Conservation (phyloP, 2,888 invertebrate species). For the Cecidostiba fungosa region DNA sequence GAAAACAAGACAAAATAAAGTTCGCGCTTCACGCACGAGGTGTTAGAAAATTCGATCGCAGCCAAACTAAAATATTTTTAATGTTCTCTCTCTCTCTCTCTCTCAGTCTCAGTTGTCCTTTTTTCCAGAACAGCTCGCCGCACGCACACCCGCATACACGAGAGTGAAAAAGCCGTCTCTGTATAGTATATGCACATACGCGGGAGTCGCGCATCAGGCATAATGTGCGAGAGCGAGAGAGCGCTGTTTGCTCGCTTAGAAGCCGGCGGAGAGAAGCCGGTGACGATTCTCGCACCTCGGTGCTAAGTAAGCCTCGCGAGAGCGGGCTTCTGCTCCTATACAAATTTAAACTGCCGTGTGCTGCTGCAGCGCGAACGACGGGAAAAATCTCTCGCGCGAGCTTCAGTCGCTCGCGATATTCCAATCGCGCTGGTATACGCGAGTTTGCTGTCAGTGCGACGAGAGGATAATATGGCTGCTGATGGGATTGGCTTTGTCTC, state of each 20-base stretch:
- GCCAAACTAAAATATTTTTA: conserved; percentile 8
- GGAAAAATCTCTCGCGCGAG: conserved; percentile 6
- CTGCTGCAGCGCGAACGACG: background rate
- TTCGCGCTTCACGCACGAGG: too few relatives aligned
- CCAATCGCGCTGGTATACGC: background rate
- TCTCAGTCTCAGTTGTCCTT: background rate
- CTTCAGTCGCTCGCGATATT: conserved; percentile 4
- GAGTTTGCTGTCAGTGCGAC: too few relatives aligned
- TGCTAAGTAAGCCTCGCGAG: conserved; percentile 78
- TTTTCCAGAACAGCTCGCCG: background rate
- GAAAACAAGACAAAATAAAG: too few relatives aligned
- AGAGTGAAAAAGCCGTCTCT: background rate
- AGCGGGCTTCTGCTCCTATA: conserved; percentile 78
- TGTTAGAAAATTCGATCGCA: conserved; percentile 29
- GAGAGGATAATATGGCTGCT: too few relatives aligned
- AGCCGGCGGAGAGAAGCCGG: conserved; percentile 76
- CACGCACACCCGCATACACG: conserved; percentile 2
- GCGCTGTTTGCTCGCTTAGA: conserved; percentile 66
- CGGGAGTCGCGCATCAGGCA: conserved; percentile 20
- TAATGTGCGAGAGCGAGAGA: conserved; percentile 44
- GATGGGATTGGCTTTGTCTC: too few relatives aligned
- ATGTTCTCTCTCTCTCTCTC: conserved; percentile 15
- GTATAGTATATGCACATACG: background rate
- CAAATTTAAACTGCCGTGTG: conserved; percentile 70
- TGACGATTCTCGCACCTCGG: conserved; percentile 80